Evolutionary conservation across 2,888 invertebrate species (phyloP).

Genomic region (Chalcis sispes): DNA sequence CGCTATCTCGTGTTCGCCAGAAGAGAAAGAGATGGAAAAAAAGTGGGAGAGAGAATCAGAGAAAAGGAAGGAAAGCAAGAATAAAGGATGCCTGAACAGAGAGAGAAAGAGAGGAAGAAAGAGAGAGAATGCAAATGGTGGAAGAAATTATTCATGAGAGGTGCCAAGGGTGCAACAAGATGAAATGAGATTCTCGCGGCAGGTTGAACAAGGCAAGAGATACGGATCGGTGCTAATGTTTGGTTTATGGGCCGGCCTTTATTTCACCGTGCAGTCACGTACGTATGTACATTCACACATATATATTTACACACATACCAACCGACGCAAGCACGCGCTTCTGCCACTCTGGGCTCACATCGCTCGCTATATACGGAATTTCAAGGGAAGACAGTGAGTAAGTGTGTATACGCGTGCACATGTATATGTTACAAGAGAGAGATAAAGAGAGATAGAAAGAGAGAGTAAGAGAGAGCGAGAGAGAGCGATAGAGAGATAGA

Average conservation of each 20-base stretch:
- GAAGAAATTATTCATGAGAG: constrained; percentile 68
- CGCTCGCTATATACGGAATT: constrained; percentile 56
- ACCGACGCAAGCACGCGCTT: constrained; percentile 38
- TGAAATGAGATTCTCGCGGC: constrained; percentile 66
- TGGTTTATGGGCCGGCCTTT: constrained; percentile 62
- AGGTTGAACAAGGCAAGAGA: constrained; percentile 61
- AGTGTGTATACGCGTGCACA: no score
- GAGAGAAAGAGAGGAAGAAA: neutral
- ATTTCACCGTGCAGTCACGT: constrained; percentile 61
- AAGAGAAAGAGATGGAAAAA: no score
- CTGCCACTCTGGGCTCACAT: constrained; percentile 31
- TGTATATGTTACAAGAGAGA: neutral
- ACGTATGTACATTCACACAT: constrained; percentile 6
- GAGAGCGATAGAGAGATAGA: constrained; percentile 8
- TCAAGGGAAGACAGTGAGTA: constrained; percentile 51
- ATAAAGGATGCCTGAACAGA: no score
- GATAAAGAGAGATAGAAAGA: constrained; percentile 12
- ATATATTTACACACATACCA: neutral
- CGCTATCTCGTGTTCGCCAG: neutral
- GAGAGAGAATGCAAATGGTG: constrained; percentile 61
- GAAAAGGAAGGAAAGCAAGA: no score
- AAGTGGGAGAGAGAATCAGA: neutral
- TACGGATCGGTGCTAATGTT: constrained; percentile 67
- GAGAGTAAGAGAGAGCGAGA: constrained; percentile 12
- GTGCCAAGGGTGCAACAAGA: constrained; percentile 66